phyloP scores from a whole-genome alignment of 2,113 vertebrate species.

The Strix aluco region DNA sequence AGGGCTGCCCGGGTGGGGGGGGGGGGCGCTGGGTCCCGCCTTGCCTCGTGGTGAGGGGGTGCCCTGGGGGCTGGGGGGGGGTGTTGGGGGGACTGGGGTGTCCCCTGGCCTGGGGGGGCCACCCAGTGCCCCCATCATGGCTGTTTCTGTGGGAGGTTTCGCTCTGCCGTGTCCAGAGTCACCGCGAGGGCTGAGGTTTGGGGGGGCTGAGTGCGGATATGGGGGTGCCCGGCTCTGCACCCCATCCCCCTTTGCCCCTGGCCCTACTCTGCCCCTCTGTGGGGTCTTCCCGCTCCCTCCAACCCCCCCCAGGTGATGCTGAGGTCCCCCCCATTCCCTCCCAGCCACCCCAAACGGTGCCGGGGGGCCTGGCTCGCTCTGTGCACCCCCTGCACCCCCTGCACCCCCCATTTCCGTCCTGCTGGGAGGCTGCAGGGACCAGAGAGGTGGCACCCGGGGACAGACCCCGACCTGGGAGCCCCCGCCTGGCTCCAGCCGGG shows the following conservation, averaged over 20 bases:
- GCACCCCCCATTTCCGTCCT: background rate
- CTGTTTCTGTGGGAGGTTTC: fast-evolving
- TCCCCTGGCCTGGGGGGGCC: background rate
- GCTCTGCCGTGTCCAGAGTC: fast-evolving
- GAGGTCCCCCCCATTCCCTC: background rate
- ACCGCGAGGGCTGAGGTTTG: background rate
- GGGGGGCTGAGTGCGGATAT: background rate
- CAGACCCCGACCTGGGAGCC: background rate
- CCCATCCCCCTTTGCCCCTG: background rate
- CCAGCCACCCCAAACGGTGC: background rate
- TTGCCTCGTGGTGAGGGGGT: too few relatives aligned
- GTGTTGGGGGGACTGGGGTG: background rate
- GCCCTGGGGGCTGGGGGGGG: too few relatives aligned
- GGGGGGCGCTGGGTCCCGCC: too few relatives aligned
- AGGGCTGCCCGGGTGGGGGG: background rate
- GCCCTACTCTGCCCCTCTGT: too few relatives aligned
- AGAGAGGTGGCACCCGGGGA: background rate
- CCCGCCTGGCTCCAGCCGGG: too few relatives aligned
- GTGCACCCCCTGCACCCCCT: background rate
- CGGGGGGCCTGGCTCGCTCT: background rate
- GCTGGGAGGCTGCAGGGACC: background rate
- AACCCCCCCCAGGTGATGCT: background rate
- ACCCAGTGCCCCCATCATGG: fast-evolving
- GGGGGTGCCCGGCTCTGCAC: background rate
- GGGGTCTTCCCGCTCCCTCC: background rate